Evolutionary conservation across 2,797 vertebrate species (phyloP).

Genomic region (Melanotaenia boesemani): DNA sequence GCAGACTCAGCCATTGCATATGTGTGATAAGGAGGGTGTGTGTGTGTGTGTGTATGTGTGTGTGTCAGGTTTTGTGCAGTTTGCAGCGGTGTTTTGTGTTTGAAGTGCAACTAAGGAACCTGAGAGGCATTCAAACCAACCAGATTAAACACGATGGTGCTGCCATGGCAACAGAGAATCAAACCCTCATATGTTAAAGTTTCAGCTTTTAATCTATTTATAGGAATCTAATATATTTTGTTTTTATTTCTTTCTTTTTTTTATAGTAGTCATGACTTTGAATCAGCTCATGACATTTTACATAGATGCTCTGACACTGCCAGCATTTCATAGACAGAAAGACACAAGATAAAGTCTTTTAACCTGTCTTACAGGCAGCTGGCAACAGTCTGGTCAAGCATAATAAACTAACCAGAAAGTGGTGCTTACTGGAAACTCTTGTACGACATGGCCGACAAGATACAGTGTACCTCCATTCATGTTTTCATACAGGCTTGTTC

Average conservation of each 20-base stretch:
- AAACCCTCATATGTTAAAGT: background rate
- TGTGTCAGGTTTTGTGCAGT: conserved; percentile 49
- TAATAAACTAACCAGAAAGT: background rate
- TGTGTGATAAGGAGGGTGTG: conserved; percentile 8
- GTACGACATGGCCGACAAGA: background rate
- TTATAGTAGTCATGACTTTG: background rate
- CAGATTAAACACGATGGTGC: conserved; percentile 49
- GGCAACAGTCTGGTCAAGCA: background rate
- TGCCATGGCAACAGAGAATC: conserved; percentile 50
- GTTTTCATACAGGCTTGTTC: background rate
- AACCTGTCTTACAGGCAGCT: background rate
- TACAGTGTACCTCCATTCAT: background rate
- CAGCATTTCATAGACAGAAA: background rate
- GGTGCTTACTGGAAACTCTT: background rate
- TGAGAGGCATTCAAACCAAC: conserved; percentile 34
- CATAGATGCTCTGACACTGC: background rate
- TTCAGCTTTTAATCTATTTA: background rate
- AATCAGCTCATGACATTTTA: background rate
- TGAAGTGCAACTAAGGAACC: conserved; percentile 27
- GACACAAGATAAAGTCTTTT: background rate
- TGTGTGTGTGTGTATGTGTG: conserved; percentile 5
- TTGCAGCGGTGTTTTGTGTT: conserved; percentile 26
- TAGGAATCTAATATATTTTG: background rate
- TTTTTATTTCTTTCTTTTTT: too few relatives aligned
- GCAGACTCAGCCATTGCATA: conserved; percentile 36